phyloP scores from a whole-genome alignment of 2,113 vertebrate species.

The Spilogale gracilis region DNA sequence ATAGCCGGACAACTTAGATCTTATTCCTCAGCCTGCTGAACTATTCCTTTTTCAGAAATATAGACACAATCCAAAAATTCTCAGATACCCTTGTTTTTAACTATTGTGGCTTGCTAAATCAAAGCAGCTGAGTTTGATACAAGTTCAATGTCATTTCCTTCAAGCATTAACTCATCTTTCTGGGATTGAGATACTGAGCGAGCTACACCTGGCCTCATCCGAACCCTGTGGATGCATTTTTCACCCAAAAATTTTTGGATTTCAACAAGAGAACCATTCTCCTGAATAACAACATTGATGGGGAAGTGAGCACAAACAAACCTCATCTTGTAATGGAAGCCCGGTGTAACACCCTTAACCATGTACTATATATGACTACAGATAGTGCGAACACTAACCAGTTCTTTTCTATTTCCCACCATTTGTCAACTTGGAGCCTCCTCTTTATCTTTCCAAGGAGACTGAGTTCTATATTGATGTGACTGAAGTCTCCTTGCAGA shows the following conservation, averaged over 20 bases:
- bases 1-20: neutral
- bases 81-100: neutral
- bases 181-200: neutral
- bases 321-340: neutral
- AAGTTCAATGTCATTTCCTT: neutral
- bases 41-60: slow-evolving; percentile 91
- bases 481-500: neutral
- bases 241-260: neutral
- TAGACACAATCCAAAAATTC: neutral
- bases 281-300: neutral
- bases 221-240: neutral
- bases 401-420: neutral
- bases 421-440: neutral
- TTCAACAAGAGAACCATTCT: neutral
- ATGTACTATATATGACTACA: neutral
- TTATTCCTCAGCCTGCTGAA: neutral
- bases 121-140: neutral
- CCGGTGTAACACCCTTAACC: neutral
- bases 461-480: neutral
- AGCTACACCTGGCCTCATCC: neutral
- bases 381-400: neutral
- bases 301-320: neutral
- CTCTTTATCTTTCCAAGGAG: neutral
- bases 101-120: neutral
- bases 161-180: neutral